phyloP scores from a whole-genome alignment of 2,113 vertebrate species.

The Formicarius rufipectus region DNA sequence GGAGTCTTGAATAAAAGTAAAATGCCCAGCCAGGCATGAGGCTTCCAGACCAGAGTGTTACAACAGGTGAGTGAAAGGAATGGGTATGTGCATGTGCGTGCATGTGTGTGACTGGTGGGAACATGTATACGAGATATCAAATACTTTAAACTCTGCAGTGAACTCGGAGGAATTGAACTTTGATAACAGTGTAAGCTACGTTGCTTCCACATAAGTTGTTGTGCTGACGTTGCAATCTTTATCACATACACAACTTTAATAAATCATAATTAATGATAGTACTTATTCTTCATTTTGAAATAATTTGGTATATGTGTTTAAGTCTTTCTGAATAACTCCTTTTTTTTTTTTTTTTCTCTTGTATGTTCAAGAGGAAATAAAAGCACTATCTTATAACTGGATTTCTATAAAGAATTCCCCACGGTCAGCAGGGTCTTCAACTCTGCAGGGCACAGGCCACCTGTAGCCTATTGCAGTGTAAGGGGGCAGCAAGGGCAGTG shows the following conservation, averaged over 20 bases:
- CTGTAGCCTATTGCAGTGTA: not conserved
- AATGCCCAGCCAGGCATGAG: too few species aligned
- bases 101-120: not conserved
- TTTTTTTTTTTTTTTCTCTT: rapidly evolving
- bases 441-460: not conserved
- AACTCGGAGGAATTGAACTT: not conserved
- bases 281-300: not conserved
- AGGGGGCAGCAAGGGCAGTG: not conserved
- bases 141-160: not conserved
- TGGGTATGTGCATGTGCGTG: rapidly evolving
- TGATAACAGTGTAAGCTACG: rapidly evolving
- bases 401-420: not conserved
- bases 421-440: not conserved
- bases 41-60: too few species aligned
- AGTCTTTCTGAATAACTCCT: not conserved
- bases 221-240: not conserved
- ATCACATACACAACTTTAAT: not conserved
- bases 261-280: not conserved
- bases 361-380: not conserved
- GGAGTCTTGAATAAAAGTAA: too few species aligned
- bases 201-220: not conserved
- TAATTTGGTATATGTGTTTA: not conserved
- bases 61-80: not conserved
- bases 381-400: not conserved
- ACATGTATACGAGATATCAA: rapidly evolving